Conservation (phyloP, 1,140 invertebrate species). For the Solenopsis invicta region DNA sequence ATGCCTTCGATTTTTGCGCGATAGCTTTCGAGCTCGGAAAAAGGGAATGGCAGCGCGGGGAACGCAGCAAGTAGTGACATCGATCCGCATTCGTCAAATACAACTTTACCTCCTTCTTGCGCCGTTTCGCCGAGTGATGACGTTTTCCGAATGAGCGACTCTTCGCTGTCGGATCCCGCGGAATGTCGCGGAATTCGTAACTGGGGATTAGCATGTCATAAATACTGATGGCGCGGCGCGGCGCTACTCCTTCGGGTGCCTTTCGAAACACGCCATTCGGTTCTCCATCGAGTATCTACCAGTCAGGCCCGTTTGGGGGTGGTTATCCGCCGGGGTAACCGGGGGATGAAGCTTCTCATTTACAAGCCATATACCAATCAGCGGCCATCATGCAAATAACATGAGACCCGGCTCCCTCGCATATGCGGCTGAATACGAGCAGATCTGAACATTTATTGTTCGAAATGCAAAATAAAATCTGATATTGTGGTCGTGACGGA, state of each 20-base stretch:
- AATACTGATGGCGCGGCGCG: conserved; percentile 81
- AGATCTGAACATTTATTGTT: conserved; percentile 15
- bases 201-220: conserved; percentile 86
- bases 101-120: conserved; percentile 68
- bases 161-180: conserved; percentile 75
- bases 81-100: conserved; percentile 72
- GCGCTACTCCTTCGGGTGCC: conserved; percentile 57
- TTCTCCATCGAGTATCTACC: conserved; percentile 36
- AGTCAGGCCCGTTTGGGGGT: conserved; percentile 21
- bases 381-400: conserved; percentile 71
- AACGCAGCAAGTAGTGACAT: conserved; percentile 46
- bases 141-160: conserved; percentile 80
- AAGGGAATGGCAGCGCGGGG: conserved; percentile 62
- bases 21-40: conserved; percentile 67
- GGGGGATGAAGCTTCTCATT: conserved; percentile 67
- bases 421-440: conserved; percentile 31
- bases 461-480: conserved; percentile 45
- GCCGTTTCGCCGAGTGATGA: conserved; percentile 66
- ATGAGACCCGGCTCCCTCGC: conserved; percentile 53
- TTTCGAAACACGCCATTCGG: conserved; percentile 54
- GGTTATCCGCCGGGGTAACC: conserved; percentile 34
- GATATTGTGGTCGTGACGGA: not conserved
- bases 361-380: conserved; percentile 72
- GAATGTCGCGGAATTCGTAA: conserved; percentile 85
- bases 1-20: conserved; percentile 6